Evolutionary conservation across 35 echinoderm and acorn worm genomes (phyloP), one percentile per base, ranked within the genome.

Genomic region (Nesometra sesokonis): DNA sequence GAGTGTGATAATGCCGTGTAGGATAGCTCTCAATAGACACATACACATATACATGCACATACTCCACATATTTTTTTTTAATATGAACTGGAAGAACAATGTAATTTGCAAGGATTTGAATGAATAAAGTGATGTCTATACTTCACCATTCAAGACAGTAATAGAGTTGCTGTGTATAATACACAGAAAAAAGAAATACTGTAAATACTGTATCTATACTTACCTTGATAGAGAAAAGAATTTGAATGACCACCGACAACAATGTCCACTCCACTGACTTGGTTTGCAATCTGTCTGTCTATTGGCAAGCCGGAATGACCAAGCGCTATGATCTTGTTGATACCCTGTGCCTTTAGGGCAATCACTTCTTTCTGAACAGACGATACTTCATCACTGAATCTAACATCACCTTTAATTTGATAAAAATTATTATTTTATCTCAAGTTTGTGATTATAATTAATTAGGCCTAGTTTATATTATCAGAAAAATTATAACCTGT

Each of bases 221-320:
- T 85, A 98, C 95, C 95, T 34, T 86, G 85, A 84, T 98, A 98
- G 34, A 94, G 77, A 78, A 98, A 98, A 5, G 89, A 94, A 36
- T 98, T 87, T 57, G 89, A 80, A 57, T 93, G 91, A 31, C 95
- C 95, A 15, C 95, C 95, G 19, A 98, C 57, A 3, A 98, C 95
- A n/a, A 98, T 31, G 39, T 98, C 95, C 11, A 98, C 83, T 38
- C 95, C 95, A 43, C 76, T 34, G 32, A 98, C 90, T 23, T 40
- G 32, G 0, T 78, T 35, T 5, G 95, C 95, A 15, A 98, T 91
- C 19, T 91, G 85, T 36, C 85, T 31, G 77, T 98, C 95, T 2
- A 91, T 89, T 34, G 82, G 87, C 23, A 91, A 81, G 13, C 95
- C 95, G 32, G 92, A 76, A 78, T 98, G 95, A 76, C 95, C 95